Evolutionary conservation across 2,113 vertebrate genomes (phyloP).

Genomic region (Emydocephalus ijimae): DNA sequence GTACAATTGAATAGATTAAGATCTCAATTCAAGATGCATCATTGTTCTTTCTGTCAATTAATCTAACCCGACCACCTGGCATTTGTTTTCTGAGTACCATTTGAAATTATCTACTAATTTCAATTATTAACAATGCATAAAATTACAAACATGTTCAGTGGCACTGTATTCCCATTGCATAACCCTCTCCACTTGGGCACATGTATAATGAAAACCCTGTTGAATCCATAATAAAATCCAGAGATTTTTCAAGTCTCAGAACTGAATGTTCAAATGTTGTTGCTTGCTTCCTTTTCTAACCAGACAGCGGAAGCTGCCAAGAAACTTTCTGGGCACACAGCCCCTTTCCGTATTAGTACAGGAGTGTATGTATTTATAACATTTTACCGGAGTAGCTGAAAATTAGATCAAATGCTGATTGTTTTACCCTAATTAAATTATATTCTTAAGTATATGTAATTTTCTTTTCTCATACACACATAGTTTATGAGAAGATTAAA

Average conservation of each 20-base stretch:
- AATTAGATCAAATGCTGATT: slow-evolving; percentile 43
- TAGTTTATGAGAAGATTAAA: slow-evolving; percentile 48
- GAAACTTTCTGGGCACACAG: slow-evolving; percentile 69
- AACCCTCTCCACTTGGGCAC: slow-evolving; percentile 71
- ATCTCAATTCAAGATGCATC: neutral
- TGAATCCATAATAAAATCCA: slow-evolving; percentile 77
- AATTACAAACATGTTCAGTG: slow-evolving; percentile 71
- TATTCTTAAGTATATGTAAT: slow-evolving; percentile 31
- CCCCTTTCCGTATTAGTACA: slow-evolving; percentile 62
- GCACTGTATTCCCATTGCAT: slow-evolving; percentile 73
- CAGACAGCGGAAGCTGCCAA: slow-evolving; percentile 74
- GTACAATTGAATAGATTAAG: neutral
- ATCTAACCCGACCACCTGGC: slow-evolving; percentile 9
- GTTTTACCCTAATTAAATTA: slow-evolving; percentile 44
- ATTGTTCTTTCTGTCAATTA: slow-evolving; percentile 1
- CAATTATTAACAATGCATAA: slow-evolving; percentile 69
- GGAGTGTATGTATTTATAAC: slow-evolving; percentile 45
- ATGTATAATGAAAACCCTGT: slow-evolving; percentile 79
- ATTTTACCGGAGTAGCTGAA: slow-evolving; percentile 48
- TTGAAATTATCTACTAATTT: slow-evolving; percentile 64
- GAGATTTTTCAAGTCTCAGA: slow-evolving; percentile 71
- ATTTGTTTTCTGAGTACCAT: slow-evolving; percentile 51
- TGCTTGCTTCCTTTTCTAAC: slow-evolving; percentile 79
- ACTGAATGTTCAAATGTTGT: slow-evolving; percentile 79
- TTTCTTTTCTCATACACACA: slow-evolving; percentile 24